Conservation (phyloP, 1,140 invertebrate genomes). For the Drosophila arawakana region DNA sequence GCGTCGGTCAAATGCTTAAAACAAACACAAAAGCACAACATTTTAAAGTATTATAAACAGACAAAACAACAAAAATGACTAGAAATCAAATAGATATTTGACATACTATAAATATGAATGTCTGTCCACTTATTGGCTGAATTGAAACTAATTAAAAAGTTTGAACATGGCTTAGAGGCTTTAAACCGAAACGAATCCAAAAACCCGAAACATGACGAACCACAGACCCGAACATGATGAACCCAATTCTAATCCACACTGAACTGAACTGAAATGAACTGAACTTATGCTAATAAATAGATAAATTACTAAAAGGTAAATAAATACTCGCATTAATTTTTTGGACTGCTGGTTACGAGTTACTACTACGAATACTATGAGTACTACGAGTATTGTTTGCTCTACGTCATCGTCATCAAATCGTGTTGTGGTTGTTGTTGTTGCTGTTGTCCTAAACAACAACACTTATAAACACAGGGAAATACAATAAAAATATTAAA, state of each 20-base stretch:
- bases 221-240: slow-evolving; percentile 33
- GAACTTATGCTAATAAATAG: slow-evolving; percentile 63
- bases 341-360: slow-evolving; percentile 62
- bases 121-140: slow-evolving; percentile 48
- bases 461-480: slow-evolving; percentile 67
- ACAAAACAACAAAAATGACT: slow-evolving; percentile 39
- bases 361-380: slow-evolving; percentile 64
- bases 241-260: slow-evolving; percentile 34
- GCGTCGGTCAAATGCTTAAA: slow-evolving; percentile 67
- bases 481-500: slow-evolving; percentile 79
- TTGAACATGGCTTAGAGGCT: slow-evolving; percentile 59
- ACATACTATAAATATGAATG: slow-evolving; percentile 56
- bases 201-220: slow-evolving; percentile 18
- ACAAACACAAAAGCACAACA: slow-evolving; percentile 70
- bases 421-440: not conserved
- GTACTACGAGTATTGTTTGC: slow-evolving; percentile 56
- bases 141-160: slow-evolving; percentile 78
- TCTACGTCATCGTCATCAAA: slow-evolving; percentile 34
- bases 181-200: slow-evolving; percentile 23
- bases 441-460: slow-evolving; percentile 3
- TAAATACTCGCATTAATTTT: slow-evolving; percentile 68
- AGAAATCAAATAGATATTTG: slow-evolving; percentile 62
- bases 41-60: slow-evolving; percentile 73
- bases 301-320: slow-evolving; percentile 83
- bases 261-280: slow-evolving; percentile 18